Base-by-base conservation (phyloP, 2,113 vertebrate species). In the Tragulus kanchil region DNA sequence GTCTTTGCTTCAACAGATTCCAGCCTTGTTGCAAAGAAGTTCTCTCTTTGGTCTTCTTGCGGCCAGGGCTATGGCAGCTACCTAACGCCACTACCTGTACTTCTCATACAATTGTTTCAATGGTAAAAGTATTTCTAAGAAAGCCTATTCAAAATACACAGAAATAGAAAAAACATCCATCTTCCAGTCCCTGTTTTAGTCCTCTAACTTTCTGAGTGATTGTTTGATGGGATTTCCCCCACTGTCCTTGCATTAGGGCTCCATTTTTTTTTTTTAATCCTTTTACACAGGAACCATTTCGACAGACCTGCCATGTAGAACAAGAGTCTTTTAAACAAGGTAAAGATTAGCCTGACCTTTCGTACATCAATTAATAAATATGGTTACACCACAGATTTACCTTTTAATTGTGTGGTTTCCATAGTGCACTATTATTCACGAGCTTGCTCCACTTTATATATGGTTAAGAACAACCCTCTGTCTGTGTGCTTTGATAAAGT, bases 321-420 rank as follows among this genome's bases (percentile, higher is more conserved):
- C 92, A 94, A 50, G 84, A 97, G 69, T 95, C 83, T 97, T 96
- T 97, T 90, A 84, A 95, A 93, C 89, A 88, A 79, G 71, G 79
- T 93, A 97, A 97, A 98, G 96, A 98, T 97, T 69, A 61, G 88
- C 67, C 95, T 98, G 98, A 98, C 98, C 97, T 98, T 98, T 96
- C 87, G 67, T 97, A 96, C 95, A 88, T 96, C 93, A 84, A 83
- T 97, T 98, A 98, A 98, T 98, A 98, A 97, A 98, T 96, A 94
- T 50, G 17, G 82, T 94, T 97, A 85, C 81, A 93, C 94, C 91
- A 87, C 89, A 92, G 94, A 77, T 85, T 98, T 90, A 93, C 93
- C 97, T 98, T 95, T 95, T 97, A 95, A 98, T 88, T 92, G 95
- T 90, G n/a, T 25, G 69, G 28, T 94, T 97, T 96, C 96, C 79